phyloP scores from a whole-genome alignment of 2,888 invertebrate species.

The Alsophila aescularia region DNA sequence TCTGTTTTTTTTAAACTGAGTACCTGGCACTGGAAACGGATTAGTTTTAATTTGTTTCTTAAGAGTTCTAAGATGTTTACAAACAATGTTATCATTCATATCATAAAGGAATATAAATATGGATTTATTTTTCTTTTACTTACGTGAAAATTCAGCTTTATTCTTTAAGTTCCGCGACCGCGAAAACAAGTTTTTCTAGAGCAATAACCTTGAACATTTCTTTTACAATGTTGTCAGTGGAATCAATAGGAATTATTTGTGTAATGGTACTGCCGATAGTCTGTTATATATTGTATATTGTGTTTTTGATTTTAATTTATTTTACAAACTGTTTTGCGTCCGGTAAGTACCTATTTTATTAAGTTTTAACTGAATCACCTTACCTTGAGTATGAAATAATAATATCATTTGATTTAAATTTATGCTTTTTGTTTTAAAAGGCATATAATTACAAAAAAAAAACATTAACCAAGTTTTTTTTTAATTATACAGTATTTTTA shows the following conservation, averaged over 20 bases:
- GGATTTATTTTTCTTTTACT: background rate
- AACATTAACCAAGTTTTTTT: too few relatives aligned
- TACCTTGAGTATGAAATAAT: background rate
- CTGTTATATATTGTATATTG: slow-evolving; percentile 50
- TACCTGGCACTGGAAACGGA: too few relatives aligned
- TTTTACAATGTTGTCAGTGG: slow-evolving; percentile 37
- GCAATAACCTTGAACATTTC: background rate
- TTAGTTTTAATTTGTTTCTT: background rate
- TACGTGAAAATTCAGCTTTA: background rate
- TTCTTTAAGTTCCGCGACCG: background rate
- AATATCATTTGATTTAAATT: too few relatives aligned
- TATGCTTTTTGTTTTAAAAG: too few relatives aligned
- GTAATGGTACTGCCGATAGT: slow-evolving; percentile 53
- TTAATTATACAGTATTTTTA: too few relatives aligned
- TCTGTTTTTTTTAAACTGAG: too few relatives aligned
- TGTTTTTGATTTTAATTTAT: slow-evolving; percentile 40
- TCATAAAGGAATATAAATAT: background rate
- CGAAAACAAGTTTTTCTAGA: background rate
- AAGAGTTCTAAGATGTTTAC: background rate
- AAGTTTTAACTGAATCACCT: background rate
- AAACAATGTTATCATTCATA: slow-evolving; percentile 10
- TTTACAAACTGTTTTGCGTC: slow-evolving; percentile 8
- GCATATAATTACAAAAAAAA: too few relatives aligned
- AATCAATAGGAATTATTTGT: slow-evolving; percentile 47
- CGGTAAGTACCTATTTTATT: background rate